phyloP scores from a whole-genome alignment of 2,113 vertebrate genomes.

The Hipposideros armiger region DNA sequence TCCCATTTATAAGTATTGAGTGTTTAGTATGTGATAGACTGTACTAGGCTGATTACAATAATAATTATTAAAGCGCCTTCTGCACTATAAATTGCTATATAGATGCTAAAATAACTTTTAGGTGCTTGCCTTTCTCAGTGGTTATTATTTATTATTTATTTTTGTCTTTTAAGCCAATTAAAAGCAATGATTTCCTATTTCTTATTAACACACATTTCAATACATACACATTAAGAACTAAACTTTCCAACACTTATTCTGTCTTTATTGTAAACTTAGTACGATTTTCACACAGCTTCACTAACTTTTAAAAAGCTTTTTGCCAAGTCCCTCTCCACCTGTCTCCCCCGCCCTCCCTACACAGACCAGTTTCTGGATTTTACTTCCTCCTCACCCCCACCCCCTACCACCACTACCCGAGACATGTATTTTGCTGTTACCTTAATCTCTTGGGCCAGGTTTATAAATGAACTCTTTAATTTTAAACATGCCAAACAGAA shows the following conservation, averaged over 20 bases:
- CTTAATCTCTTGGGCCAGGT: slow-evolving; percentile 20
- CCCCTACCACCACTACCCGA: neutral
- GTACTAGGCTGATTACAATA: neutral
- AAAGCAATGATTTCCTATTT: slow-evolving; percentile 48
- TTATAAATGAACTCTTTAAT: slow-evolving; percentile 64
- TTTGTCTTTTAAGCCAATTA: slow-evolving; percentile 43
- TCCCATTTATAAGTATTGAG: neutral
- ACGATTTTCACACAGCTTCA: slow-evolving; percentile 40
- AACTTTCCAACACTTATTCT: slow-evolving; percentile 19
- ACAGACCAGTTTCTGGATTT: slow-evolving; percentile 29
- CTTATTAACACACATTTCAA: slow-evolving; percentile 17
- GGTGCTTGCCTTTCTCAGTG: slow-evolving; percentile 27
- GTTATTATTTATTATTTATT: neutral
- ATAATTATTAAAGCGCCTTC: slow-evolving; percentile 60
- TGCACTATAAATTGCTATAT: slow-evolving; percentile 46
- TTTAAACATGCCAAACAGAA: slow-evolving; percentile 59
- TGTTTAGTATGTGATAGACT: neutral
- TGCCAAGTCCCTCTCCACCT: neutral
- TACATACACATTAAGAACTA: neutral
- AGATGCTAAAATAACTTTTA: slow-evolving; percentile 33
- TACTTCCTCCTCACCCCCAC: neutral
- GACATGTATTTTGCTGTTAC: slow-evolving; percentile 47
- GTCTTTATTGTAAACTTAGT: slow-evolving; percentile 32
- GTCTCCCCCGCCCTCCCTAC: too few relatives aligned
- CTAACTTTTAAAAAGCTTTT: slow-evolving; percentile 32